Conservation (phyloP, 2,113 vertebrate species). For the Coryphaenoides rupestris region DNA sequence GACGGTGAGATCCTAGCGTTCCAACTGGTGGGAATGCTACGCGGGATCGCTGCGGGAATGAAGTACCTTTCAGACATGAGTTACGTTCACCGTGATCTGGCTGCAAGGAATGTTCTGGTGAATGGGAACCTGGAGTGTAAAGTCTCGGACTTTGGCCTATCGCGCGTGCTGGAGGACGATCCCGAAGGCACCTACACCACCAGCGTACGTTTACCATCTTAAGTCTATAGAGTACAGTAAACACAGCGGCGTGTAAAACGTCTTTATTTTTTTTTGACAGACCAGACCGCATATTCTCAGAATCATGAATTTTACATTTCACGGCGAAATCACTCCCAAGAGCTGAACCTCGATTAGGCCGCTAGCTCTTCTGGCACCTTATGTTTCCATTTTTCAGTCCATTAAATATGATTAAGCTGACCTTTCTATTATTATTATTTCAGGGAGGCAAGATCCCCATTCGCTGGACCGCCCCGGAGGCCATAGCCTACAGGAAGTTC, state of each 20-base stretch:
- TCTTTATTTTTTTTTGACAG: not conserved
- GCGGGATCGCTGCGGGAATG: slow-evolving; percentile 91
- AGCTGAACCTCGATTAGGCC: slow-evolving; percentile 15
- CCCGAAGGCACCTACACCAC: slow-evolving; percentile 96
- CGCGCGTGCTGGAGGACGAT: slow-evolving; percentile 90
- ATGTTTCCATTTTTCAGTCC: slow-evolving; percentile 30
- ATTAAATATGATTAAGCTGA: slow-evolving; percentile 42
- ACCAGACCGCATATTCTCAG: not conserved
- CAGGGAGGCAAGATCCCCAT: slow-evolving; percentile 98
- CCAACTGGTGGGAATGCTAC: slow-evolving; percentile 90
- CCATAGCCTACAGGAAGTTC: slow-evolving; percentile 95
- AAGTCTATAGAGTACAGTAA: not conserved
- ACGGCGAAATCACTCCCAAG: slow-evolving; percentile 23
- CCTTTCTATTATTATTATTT: slow-evolving; percentile 31
- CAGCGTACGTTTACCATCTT: slow-evolving; percentile 76
- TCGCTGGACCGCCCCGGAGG: slow-evolving; percentile 94
- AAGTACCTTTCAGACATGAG: slow-evolving; percentile 96
- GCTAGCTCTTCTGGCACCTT: slow-evolving; percentile 31
- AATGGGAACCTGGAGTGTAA: slow-evolving; percentile 94
- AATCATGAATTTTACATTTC: slow-evolving; percentile 23
- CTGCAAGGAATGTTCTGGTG: slow-evolving; percentile 91
- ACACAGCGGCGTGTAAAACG: not conserved
- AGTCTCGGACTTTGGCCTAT: slow-evolving; percentile 93
- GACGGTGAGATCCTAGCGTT: slow-evolving; percentile 83
- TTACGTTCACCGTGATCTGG: slow-evolving; percentile 93